Evolutionary conservation across 2,797 vertebrate species (phyloP).

Genomic region (Typhlichthys eigenmanni): DNA sequence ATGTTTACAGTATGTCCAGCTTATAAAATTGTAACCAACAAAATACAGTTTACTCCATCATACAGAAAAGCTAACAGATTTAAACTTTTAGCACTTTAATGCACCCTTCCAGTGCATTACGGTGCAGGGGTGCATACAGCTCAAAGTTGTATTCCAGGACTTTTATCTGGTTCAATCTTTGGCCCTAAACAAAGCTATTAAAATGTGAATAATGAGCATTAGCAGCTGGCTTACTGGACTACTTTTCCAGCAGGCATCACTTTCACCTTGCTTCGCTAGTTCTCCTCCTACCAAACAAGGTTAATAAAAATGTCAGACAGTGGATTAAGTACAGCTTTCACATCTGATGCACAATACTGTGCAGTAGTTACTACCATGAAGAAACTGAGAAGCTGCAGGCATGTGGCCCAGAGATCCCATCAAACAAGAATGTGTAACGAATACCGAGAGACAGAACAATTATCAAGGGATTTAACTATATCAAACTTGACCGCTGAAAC

Average conservation of each 20-base stretch:
- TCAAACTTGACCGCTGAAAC: background rate
- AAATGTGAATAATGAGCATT: conserved; percentile 42
- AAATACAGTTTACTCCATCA: no score
- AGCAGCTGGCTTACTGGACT: conserved; percentile 38
- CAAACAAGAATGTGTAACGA: conserved; percentile 14
- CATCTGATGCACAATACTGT: background rate
- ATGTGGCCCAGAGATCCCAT: conserved; percentile 43
- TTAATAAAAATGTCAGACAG: conserved; percentile 49
- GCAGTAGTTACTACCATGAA: conserved; percentile 18
- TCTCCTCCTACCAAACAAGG: conserved; percentile 26
- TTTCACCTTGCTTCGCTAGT: conserved; percentile 19
- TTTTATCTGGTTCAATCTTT: conserved; percentile 45
- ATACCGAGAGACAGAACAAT: background rate
- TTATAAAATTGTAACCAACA: no score
- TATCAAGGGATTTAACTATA: background rate
- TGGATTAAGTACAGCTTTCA: conserved; percentile 47
- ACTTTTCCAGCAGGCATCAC: conserved; percentile 14
- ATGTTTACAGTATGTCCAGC: no score
- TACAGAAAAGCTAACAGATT: no score
- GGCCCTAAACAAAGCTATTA: conserved; percentile 48
- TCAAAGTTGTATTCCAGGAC: conserved; percentile 20
- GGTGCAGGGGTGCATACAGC: background rate
- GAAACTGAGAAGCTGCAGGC: conserved; percentile 39
- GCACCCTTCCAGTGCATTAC: no score
- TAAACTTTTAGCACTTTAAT: no score